Evolutionary conservation across 2,888 invertebrate species (phyloP), one percentile per base, ranked within the genome.

Genomic region (Stomorhina lunata): DNA sequence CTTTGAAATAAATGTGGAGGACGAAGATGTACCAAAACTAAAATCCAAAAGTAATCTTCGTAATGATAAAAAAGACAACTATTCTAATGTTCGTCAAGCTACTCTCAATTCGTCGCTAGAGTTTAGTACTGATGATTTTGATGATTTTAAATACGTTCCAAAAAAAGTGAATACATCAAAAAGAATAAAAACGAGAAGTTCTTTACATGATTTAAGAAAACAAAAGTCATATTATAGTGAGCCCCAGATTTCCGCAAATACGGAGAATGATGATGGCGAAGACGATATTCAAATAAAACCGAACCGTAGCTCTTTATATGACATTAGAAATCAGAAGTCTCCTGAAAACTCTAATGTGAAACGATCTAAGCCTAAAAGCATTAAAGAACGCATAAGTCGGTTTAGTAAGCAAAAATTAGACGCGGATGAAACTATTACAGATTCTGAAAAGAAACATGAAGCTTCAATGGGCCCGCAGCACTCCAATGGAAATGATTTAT

Each of bases 391-490:
- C 15, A 17, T 81, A 20, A n/a, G 15, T 0, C 59, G 53, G 12
- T 29, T 77, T 37, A 27, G 27, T 6, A 76, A 68, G 43, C 66
- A 73, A 34, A 72, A 37, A 45, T 69, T 65, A 3, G 48, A 71
- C 45, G 53, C 63, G 15, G 77, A 72, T 17, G 72, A 59, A 34
- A 50, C 10, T 5, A 48, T 32, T 32, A 25, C 7, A 15, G 45
- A 27, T 15, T 40, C 66, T 0, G 68, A 59, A 7, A 82, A 75
- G 45, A 84, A 84, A 66, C 81, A 80, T 6, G 63, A 77, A 50
- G 85, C 80, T 63, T 75, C 86, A 9, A 37, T 81, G 6, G 81
- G 79, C 25, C 75, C 86, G 45, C 77, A 85, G 27, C 81, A 86
- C 68, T 84, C 86, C 25, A 61, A 77, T 10, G 84, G 85, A 17